Base-by-base conservation (phyloP, 2,888 invertebrate genomes). In the Lordiphosa fenestrarum region DNA sequence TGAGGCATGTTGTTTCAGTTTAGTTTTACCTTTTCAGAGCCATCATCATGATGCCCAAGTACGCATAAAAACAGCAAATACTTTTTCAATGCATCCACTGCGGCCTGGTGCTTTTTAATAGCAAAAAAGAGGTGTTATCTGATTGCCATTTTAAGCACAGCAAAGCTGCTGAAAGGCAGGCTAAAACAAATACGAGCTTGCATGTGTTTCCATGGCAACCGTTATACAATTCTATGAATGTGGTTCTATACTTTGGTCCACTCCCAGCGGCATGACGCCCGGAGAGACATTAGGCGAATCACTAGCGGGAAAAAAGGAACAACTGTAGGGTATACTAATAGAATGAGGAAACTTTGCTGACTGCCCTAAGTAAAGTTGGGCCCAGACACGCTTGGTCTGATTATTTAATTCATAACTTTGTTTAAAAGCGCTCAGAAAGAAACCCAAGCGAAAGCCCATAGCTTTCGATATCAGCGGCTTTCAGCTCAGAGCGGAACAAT, bases 71-170 rank as follows among this genome's bases (percentile, higher is more conserved):
- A 69, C 66, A 47, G 57, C 50, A 59, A 67, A 75, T 74, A 55
- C 56, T 54, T 61, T 69, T 67, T 77, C 73, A 83, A 67, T 83
- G 62, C 63, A 58, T 46, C 68, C 44, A 55, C 55, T 39, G 60
- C 53, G 30, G 55, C 49, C 55, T 47, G 52, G 23, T 40, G 44
- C 61, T 44, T 73, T 61, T 83, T 53, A 81, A 75, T 67, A 39
- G 58, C 25, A 35, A 59, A 53, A 15, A 39, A 15, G 33, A 85
- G 86, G 84, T 85, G 84, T 86, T 85, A 85, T 85, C 86, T 86
- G 84, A 85, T 85, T 85, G 86, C 84, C 71, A 84, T 86, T 85
- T 81, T 77, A 73, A 76, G 76, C 86, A 83, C 81, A 84, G 64
- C 46, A 25, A 44, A 53, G 25, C 37, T 39, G 21, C 7, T 46